phyloP scores from a whole-genome alignment of 2,113 vertebrate species.

The Aptenodytes forsteri region DNA sequence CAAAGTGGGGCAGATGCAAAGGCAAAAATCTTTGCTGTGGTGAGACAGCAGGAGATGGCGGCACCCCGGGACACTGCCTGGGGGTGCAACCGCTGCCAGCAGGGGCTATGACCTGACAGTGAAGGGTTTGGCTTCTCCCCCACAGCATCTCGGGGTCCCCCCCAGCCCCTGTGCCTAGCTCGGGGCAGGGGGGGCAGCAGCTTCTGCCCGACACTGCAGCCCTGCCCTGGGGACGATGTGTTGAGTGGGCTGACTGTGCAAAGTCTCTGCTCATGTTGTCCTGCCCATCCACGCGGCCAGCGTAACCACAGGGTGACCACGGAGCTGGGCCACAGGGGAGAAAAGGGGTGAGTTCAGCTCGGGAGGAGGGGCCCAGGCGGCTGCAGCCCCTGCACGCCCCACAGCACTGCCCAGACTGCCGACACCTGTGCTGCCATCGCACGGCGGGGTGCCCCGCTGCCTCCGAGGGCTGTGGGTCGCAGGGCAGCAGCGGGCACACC shows the following conservation, averaged over 20 bases:
- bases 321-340: neutral
- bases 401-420: accelerated
- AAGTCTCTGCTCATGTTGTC: accelerated
- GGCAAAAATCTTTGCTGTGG: neutral
- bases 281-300: accelerated
- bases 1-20: neutral
- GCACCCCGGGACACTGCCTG: neutral
- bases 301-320: neutral
- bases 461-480: neutral
- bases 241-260: accelerated
- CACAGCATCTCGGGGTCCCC: accelerated
- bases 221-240: neutral
- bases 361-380: accelerated
- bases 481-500: neutral
- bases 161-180: neutral
- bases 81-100: neutral
- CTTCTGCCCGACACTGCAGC: neutral
- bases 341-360: neutral
- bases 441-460: accelerated
- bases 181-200: neutral
- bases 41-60: neutral
- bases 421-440: accelerated
- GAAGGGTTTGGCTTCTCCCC: neutral
- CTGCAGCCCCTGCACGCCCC: neutral
- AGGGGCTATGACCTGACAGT: accelerated